Base-by-base conservation (phyloP, 1,140 invertebrate species). In the Drosophila micromelanica region DNA sequence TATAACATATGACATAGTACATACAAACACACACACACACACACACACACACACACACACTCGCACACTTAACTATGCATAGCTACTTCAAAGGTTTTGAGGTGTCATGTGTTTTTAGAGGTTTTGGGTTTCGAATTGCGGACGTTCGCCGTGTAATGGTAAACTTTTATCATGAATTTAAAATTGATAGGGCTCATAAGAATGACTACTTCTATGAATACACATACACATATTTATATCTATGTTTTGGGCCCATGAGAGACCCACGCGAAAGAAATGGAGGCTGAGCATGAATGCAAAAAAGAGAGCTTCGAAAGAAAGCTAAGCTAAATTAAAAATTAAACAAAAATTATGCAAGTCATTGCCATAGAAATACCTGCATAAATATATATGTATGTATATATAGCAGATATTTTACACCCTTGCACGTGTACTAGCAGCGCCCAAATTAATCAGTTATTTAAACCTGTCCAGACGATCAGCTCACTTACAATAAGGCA, bases 161-260 rank as follows among this genome's bases (percentile, higher is more conserved):
- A 64, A 81, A 76, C 78, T 87, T 78, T 89, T 76, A 82, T 76
- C 81, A 79, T 64, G 68, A 87, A 87, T 76, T 86, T 69, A 65
- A 62, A 78, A 86, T 86, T 86, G 78, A 86, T 86, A 84, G 80
- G 69, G 74, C 67, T 23, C 76, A 65, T 65, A 76, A 67, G 73
- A 82, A 74, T 71, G 61, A 56, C 72, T 64, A 78, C 69, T 73
- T 60, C 65, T 48, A 27, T 12, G 13, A 2, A 38, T 13, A 56
- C 9, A 12, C 2, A 30, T 12, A 55, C 8, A 35, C 3, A 45
- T 8, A 8, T 7, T 12, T 30, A 23, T 20, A 32, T 40, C 7
- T 11, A 12, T 8, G n/a, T 37, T 51, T 54, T 15, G 17, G 35
- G 20, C n/a, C 11, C 49, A 35, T 20, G 38, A 5, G 27, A 23